Evolutionary conservation across 2,888 invertebrate genomes (phyloP), one percentile per base, ranked within the genome.

Genomic region (Cheiracanthium punctorium): DNA sequence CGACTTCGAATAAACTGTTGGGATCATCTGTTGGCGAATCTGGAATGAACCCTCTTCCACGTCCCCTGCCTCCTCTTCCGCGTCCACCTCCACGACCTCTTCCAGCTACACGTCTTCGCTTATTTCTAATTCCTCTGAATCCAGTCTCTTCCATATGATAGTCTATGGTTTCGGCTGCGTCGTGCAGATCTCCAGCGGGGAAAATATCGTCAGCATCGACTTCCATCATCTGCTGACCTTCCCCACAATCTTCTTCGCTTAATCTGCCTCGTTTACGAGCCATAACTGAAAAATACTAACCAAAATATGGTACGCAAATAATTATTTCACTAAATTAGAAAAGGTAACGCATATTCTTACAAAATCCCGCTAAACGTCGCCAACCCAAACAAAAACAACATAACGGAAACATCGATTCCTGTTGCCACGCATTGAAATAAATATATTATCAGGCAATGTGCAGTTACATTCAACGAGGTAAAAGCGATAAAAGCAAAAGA

Each of bases 1-100:
- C 95, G 87, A 96, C 95, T 90, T 94, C 95, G 92, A 97, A 97
- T 7, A 97, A 93, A 90, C 96, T 96, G 90, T 89, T 89, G 7
- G 86, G 81, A 67, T 89, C 89, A 48, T 88, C 82, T 14, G 80
- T 79, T 17, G 86, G 75, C 1, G 81, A 85, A 79, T 88, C 82
- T 67, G 79, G 79, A n/a, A 81, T 29, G 5, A 87, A 82, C 30
- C 88, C 48, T 48, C 87, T 81, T 1, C 87, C 79, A n/a, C n/a
- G n/a, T 29, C 88, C 88, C 58, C 89, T 64, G 0, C 89, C 88
- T 8, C 89, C 84, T 17, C 88, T 80, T 14, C 89, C 72, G 24
- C 88, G 87, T 12, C 80, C 52, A 29, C 88, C 87, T 10, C 89
- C 84, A 41, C 89, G 76, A 33, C 64, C 64, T 52, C 88, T 81